Percentiles rank a stretch among this genome's conserved stretches.
These are phyloP conservation scores for Rhinoptilus africanus DNA, from an alignment of 2,113 vertebrate species.

Conservation along the genomic window DNA sequence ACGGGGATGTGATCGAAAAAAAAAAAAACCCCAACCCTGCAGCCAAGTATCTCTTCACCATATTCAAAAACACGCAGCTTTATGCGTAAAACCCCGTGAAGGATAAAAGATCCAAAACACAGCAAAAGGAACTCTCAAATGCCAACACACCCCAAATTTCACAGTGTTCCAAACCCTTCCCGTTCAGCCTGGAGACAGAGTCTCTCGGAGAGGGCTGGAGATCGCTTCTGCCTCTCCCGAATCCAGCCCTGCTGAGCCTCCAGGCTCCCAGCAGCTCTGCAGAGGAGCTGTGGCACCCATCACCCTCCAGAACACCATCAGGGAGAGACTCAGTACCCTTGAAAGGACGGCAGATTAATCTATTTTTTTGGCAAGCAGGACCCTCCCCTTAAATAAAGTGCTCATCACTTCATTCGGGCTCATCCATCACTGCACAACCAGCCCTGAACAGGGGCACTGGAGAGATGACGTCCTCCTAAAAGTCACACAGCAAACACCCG, in stretches of 20 bases:
- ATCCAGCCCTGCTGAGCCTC: not conserved
- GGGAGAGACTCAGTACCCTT: not conserved
- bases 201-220: not conserved
- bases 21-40: not conserved
- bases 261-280: not conserved
- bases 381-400: not conserved
- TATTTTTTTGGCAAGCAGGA: not conserved
- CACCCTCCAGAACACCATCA: not conserved
- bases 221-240: not conserved
- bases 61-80: not conserved
- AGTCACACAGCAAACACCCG: not conserved
- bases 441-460: not conserved
- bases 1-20: not conserved
- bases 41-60: not conserved
- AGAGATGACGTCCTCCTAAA: not conserved
- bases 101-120: not conserved
- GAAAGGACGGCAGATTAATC: not conserved
- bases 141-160: not conserved
- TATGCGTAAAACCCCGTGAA: not conserved
- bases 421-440: not conserved
- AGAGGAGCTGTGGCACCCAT: not conserved
- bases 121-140: not conserved
- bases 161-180: not conserved
- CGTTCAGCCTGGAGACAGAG: not conserved
- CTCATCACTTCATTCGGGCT: not conserved